Conservation (phyloP, 2,113 vertebrate genomes). For the Pterophyllum scalare region DNA sequence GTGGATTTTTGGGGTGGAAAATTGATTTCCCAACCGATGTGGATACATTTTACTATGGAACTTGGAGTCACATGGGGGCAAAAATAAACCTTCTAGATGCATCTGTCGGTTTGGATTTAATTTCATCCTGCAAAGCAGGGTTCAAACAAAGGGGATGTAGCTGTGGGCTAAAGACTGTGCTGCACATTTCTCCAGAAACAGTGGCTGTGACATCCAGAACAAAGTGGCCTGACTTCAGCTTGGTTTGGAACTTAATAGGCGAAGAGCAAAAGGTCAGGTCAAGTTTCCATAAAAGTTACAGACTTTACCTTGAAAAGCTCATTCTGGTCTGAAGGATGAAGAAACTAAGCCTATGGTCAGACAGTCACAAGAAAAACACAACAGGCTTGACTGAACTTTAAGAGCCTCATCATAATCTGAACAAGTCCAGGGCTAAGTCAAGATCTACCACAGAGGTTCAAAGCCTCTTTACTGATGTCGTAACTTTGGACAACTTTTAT, state of each 20-base stretch:
- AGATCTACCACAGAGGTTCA: background rate
- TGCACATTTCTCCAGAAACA: slow-evolving; percentile 13
- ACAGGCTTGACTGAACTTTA: background rate
- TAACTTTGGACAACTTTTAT: slow-evolving; percentile 15
- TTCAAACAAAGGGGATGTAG: slow-evolving; percentile 17
- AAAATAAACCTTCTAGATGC: slow-evolving; percentile 21
- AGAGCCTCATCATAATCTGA: slow-evolving; percentile 7
- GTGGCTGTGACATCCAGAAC: background rate
- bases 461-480: slow-evolving; percentile 37
- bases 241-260: background rate
- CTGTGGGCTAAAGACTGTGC: slow-evolving; percentile 31
- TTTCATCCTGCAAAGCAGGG: slow-evolving; percentile 30
- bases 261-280: background rate
- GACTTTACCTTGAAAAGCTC: background rate
- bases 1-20: slow-evolving; percentile 27
- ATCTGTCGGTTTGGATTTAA: slow-evolving; percentile 33
- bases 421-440: background rate
- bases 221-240: background rate
- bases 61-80: background rate
- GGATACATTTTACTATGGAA: slow-evolving; percentile 19
- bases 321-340: background rate
- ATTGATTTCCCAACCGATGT: slow-evolving; percentile 23
- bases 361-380: slow-evolving; percentile 11
- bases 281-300: background rate
- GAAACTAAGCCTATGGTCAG: background rate